Evolutionary conservation across 2,888 invertebrate genomes (phyloP).

Genomic region (Pseudoips prasinana): DNA sequence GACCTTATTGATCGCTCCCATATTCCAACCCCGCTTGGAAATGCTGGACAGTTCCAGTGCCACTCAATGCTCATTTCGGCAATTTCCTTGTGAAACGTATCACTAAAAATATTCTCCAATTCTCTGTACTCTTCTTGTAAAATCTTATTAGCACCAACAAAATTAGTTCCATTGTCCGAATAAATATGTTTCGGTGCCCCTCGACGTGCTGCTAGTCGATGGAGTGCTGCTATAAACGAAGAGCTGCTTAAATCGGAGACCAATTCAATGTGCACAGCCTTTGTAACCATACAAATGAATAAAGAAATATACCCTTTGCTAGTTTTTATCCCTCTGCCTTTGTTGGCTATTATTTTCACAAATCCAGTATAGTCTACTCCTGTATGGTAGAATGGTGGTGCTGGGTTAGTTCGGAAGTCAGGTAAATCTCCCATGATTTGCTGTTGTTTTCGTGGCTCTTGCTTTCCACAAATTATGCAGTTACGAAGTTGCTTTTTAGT

Average conservation of each 20-base stretch:
- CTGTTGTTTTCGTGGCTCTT: neutral
- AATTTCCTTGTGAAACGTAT: no score
- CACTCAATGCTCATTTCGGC: no score
- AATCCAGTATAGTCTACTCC: constrained; percentile 2
- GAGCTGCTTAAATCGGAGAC: no score
- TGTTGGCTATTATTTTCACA: neutral
- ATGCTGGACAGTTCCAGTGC: no score
- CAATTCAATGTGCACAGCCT: no score
- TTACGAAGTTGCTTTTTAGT: constrained; percentile 1
- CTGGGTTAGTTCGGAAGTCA: neutral
- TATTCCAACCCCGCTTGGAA: neutral
- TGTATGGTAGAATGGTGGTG: constrained; percentile 1
- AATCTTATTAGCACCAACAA: no score
- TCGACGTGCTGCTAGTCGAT: no score
- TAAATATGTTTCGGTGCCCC: no score
- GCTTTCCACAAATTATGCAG: neutral
- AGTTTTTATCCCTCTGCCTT: constrained; percentile 2
- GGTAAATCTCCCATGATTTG: constrained; percentile 2
- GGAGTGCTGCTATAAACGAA: no score
- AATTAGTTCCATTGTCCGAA: no score
- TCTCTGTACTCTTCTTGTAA: no score
- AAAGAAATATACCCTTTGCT: constrained; percentile 1
- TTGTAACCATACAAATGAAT: neutral
- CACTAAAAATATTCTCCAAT: no score
- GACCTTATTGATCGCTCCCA: neutral